Conservation (phyloP, 2,888 invertebrate genomes). For the Unio delphinus region DNA sequence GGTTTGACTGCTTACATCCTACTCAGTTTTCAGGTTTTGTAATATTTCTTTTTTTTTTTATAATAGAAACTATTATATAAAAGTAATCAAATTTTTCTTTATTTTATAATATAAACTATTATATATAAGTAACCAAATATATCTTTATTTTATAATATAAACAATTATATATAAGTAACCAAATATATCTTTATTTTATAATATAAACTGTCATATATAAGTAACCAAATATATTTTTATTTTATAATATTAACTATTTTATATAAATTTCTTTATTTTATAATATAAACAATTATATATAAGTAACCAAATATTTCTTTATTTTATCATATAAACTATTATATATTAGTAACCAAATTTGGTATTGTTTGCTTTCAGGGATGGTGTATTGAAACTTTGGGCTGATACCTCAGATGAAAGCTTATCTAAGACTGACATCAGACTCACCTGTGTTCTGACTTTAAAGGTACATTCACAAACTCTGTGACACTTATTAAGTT, state of each 20-base stretch:
- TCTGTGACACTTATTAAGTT: neutral
- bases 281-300: too few species aligned
- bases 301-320: too few species aligned
- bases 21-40: neutral
- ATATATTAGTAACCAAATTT: too few species aligned
- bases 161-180: too few species aligned
- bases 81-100: too few species aligned
- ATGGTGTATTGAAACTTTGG: slow-evolving; percentile 56
- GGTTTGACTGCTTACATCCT: too few species aligned
- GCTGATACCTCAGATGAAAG: neutral
- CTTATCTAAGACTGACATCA: neutral
- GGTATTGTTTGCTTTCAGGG: slow-evolving; percentile 36
- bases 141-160: too few species aligned
- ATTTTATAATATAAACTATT: too few species aligned
- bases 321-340: too few species aligned
- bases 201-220: neutral
- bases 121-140: too few species aligned
- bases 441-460: slow-evolving; percentile 9
- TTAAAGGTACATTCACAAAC: slow-evolving; percentile 9
- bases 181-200: neutral
- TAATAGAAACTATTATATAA: too few species aligned
- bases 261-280: too few species aligned
- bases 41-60: neutral
- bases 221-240: neutral
- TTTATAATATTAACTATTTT: neutral